These are phyloP conservation scores for Octopus bimaculoides DNA, from an alignment of 1,140 invertebrate species.

Conservation along the genomic window DNA sequence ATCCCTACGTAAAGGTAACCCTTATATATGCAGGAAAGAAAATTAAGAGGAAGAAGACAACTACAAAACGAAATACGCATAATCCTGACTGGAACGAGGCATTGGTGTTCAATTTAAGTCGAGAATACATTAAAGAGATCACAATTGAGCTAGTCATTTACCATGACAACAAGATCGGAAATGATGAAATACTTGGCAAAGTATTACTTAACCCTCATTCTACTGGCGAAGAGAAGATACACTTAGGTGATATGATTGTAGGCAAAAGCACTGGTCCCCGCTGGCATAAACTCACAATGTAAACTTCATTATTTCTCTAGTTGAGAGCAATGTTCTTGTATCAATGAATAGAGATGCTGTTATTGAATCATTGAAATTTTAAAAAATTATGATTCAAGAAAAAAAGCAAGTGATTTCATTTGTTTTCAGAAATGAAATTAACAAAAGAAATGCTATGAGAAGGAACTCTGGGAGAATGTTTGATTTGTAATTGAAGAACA, in stretches of 20 bases:
- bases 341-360: too few relatives aligned
- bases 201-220: conserved; percentile 40
- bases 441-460: too few relatives aligned
- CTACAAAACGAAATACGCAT: conserved; percentile 35
- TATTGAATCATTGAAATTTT: too few relatives aligned
- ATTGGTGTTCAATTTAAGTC: conserved; percentile 52
- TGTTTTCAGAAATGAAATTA: too few relatives aligned
- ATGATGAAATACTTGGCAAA: conserved; percentile 47
- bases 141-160: conserved; percentile 44
- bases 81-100: conserved; percentile 51
- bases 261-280: conserved; percentile 35
- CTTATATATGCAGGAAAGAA: conserved; percentile 62
- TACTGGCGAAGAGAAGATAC: conserved; percentile 39
- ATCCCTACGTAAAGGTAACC: conserved; percentile 50
- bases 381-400: too few relatives aligned
- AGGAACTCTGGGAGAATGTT: too few relatives aligned
- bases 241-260: conserved; percentile 46
- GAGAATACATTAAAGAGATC: conserved; percentile 39
- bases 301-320: too few relatives aligned
- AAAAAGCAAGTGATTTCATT: too few relatives aligned
- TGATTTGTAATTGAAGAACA: too few relatives aligned
- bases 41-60: conserved; percentile 52
- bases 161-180: conserved; percentile 53
- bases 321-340: too few relatives aligned
- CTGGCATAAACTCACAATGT: conserved; percentile 34